Evolutionary conservation across 2,888 invertebrate genomes (phyloP), one percentile per base, ranked within the genome.

Genomic region (Megalurothrips usitatus): DNA sequence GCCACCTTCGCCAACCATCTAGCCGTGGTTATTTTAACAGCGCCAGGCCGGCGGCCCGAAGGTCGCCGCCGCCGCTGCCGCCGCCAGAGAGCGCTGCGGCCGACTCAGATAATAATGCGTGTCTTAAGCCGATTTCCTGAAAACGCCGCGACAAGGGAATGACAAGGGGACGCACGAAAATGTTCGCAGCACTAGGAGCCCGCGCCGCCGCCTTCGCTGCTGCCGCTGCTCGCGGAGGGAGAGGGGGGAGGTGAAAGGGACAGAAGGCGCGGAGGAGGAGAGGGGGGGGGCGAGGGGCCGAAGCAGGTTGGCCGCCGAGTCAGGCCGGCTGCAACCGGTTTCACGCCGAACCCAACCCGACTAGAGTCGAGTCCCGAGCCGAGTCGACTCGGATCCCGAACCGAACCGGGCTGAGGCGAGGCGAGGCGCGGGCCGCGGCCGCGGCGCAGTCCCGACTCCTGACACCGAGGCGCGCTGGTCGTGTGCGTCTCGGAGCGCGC

Each of bases 311-410:
- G 68, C 68, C 68, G 68, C 26, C 26, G 26, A 9, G 68, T 26
- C 68, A 26, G 23, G 68, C 68, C 68, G 68, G 68, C 68, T 75
- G 68, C 68, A 75, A 75, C 68, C 68, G 68, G 68, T 75, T 75
- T 75, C 68, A 75, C 68, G 26, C 68, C 68, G 68, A 58, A 58
- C 58, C 58, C 19, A 58, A 75, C 68, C 68, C 68, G 68, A 75
- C 58, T 58, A 58, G 26, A 75, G 68, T 12, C 68, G 68, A 75
- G 68, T 68, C 68, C 58, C 68, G 68, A 68, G 58, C 12, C 68
- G 68, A 26, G 26, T 26, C 68, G 23, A 68, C n/a, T 11, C 63
- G 9, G 63, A 63, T n/a, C 68, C 68, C 52, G 52, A 52, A 17
- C 14, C 58, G 68, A 75, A 26, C 26, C 68, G 58, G 17, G 58